These are phyloP conservation scores for Aegithalos caudatus DNA, from an alignment of 2,113 vertebrate species.

Conservation along the genomic window DNA sequence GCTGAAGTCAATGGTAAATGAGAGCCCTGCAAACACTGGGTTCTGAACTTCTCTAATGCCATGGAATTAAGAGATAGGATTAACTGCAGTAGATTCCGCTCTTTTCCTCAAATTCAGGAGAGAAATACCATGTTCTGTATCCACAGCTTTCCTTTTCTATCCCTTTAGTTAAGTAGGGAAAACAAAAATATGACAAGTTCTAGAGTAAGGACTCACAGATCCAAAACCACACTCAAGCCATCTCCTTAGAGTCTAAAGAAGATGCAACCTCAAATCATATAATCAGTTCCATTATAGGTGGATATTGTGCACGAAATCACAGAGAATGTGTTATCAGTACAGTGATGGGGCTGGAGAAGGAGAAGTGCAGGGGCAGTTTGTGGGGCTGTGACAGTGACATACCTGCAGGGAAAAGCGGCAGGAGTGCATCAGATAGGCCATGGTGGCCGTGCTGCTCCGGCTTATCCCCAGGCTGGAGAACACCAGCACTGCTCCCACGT, in stretches of 20 bases:
- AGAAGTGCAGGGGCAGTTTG: not conserved
- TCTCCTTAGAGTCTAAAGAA: not conserved
- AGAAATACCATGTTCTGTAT: not conserved
- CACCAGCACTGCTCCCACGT: conserved; percentile 68
- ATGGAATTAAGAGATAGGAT: not conserved
- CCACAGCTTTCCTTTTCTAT: not conserved
- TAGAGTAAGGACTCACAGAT: not conserved
- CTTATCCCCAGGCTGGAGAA: conserved; percentile 81
- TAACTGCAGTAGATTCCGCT: not conserved
- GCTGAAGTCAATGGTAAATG: not conserved
- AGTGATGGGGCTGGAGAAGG: not conserved
- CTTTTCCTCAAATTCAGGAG: not conserved
- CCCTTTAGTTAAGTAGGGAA: not conserved
- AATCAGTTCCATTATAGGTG: not conserved
- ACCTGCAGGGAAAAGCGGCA: conserved; percentile 79
- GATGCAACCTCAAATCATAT: not conserved
- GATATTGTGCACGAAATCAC: not conserved
- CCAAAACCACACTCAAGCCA: not conserved
- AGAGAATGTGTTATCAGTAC: not conserved
- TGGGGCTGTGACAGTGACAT: not conserved
- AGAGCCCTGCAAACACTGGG: not conserved
- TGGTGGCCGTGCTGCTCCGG: conserved; percentile 71
- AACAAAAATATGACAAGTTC: not conserved
- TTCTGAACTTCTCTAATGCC: not conserved
- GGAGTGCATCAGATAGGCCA: conserved; percentile 82